A percentile compares a stretch with the other conserved stretches of the same genome.
Conservation (phyloP, 1,140 invertebrate species). For the Aricia agestis region DNA sequence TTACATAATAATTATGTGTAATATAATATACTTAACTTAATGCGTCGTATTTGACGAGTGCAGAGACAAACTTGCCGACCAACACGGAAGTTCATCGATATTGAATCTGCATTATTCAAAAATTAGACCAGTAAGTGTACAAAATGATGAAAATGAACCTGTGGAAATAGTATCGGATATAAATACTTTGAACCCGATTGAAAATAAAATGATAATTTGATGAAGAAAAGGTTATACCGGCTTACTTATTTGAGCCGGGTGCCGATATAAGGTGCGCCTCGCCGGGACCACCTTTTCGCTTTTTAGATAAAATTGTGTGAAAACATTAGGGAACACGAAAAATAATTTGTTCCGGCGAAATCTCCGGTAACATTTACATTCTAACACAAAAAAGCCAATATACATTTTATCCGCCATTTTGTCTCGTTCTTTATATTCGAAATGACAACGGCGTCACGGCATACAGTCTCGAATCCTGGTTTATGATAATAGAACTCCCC, state of each 20-base stretch:
- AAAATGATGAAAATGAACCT: too few relatives aligned
- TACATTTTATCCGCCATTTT: not conserved
- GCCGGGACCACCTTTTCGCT: not conserved
- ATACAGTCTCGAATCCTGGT: constrained; percentile 17
- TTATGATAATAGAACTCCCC: constrained; percentile 16
- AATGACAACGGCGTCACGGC: constrained; percentile 15
- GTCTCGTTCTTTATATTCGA: constrained; percentile 6
- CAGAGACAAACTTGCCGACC: too few relatives aligned
- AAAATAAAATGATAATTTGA: not conserved
- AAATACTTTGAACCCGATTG: not conserved
- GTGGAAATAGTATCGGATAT: too few relatives aligned
- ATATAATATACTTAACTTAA: too few relatives aligned
- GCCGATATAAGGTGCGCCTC: not conserved
- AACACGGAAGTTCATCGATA: too few relatives aligned
- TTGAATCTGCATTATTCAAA: too few relatives aligned
- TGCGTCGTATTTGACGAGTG: too few relatives aligned
- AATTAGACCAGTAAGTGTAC: too few relatives aligned
- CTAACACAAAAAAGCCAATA: constrained; percentile 16
- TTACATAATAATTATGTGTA: too few relatives aligned
- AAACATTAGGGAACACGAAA: not conserved
- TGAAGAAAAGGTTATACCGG: not conserved
- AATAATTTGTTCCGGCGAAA: constrained; percentile 2
- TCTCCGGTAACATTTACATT: constrained; percentile 9
- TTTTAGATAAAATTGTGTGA: not conserved
- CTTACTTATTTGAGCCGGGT: not conserved